A percentile compares a stretch with the other conserved stretches of the same genome.
Conservation (phyloP, 35 echinoderm and acorn worm genomes). For the Apostichopus californicus region DNA sequence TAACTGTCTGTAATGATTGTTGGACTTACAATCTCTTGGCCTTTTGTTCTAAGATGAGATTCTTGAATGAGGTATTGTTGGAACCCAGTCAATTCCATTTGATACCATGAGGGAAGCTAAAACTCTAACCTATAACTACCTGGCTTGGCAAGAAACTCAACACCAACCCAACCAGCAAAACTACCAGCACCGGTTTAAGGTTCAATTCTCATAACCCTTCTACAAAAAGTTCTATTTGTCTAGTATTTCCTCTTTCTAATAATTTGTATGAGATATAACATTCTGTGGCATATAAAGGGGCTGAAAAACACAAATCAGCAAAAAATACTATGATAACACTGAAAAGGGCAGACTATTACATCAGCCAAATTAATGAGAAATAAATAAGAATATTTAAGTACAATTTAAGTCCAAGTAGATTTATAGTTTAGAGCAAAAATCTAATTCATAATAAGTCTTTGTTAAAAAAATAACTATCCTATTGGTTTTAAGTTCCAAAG, state of each 20-base stretch:
- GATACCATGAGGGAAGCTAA: neutral
- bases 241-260: neutral
- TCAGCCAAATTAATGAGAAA: neutral
- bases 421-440: neutral
- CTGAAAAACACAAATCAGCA: neutral
- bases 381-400: neutral
- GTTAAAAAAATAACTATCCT: neutral
- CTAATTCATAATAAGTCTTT: neutral
- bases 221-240: neutral
- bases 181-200: conserved; percentile 5
- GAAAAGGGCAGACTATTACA: neutral
- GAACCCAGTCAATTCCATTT: neutral
- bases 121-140: neutral
- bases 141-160: neutral
- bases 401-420: too few species aligned
- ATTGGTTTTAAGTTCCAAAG: conserved; percentile 5
- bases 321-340: neutral
- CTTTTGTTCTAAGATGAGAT: neutral
- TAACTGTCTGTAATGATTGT: too few species aligned
- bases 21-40: neutral
- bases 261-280: neutral
- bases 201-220: neutral
- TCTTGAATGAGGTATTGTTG: neutral
- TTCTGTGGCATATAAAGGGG: conserved; percentile 3
- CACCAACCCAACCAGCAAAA: conserved; percentile 1